phyloP scores from a whole-genome alignment of 2,113 vertebrate species.

The Erinaceus europaeus region DNA sequence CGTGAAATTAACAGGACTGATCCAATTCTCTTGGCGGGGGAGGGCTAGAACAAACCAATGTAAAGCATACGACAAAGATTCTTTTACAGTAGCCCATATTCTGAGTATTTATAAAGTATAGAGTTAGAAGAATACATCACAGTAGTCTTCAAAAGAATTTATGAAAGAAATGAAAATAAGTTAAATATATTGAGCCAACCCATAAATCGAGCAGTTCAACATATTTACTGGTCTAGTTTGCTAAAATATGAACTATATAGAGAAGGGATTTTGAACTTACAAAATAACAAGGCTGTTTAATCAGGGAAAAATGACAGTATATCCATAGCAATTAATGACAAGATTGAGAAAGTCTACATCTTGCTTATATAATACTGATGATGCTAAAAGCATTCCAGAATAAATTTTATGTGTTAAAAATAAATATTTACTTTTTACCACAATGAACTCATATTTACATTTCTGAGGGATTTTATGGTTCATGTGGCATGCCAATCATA shows the following conservation, averaged over 20 bases:
- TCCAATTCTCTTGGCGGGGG: too few species aligned
- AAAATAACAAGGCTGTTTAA: background rate
- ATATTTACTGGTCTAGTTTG: background rate
- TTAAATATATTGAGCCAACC: background rate
- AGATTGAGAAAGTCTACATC: background rate
- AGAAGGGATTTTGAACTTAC: background rate
- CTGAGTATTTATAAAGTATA: background rate
- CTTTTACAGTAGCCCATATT: background rate
- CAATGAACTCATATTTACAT: background rate
- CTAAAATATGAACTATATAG: background rate
- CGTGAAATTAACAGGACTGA: too few species aligned
- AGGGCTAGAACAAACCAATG: background rate
- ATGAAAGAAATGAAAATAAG: background rate
- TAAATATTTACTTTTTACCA: background rate
- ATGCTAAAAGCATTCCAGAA: background rate
- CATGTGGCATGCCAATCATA: background rate
- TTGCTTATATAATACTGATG: background rate
- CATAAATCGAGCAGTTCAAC: background rate
- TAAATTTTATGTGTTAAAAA: slow-evolving; percentile 7
- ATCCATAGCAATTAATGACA: background rate
- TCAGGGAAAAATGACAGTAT: background rate
- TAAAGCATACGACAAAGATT: background rate
- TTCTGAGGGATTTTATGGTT: slow-evolving; percentile 21
- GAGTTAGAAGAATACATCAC: background rate
- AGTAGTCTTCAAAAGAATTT: background rate